Evolutionary conservation across 2,888 invertebrate genomes (phyloP), one percentile per base, ranked within the genome.

Genomic region (Pelosia muscerda): DNA sequence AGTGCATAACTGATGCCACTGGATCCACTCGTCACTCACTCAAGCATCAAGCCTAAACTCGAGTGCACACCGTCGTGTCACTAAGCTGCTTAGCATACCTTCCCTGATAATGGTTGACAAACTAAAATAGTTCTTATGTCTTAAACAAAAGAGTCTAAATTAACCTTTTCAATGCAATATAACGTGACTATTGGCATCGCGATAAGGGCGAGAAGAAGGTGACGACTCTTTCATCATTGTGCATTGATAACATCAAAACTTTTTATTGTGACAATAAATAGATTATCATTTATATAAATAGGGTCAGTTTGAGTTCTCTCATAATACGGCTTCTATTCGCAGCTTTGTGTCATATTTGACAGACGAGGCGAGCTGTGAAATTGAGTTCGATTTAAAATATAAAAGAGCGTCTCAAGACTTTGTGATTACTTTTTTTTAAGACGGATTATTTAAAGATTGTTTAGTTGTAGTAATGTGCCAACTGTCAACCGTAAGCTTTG

Each of bases 191-290:
- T 93, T 93, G 90, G 90, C 93, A 92, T 93, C 92, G 83, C 85
- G 92, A 92, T 92, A 92, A 92, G 86, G 86, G 83, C 84, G 84
- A 85, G 86, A 87, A 79, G 86, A 88, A 90, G 92, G 93, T 94
- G 93, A 94, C 93, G 88, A 93, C 93, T 94, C 94, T 92, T 92
- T 94, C 93, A 91, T 90, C 92, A 91, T 83, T 80, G 83, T 82
- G 81, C 86, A 83, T 89, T 88, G 94, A 95, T 94, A 94, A 93
- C 90, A 94, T 94, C 94, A 90, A 91, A 90, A 91, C 87, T 92
- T 94, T 93, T 94, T 92, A 92, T 92, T 91, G 88, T 92, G 88
- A 93, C 94, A 94, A 94, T 94, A 95, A 94, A 94, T 94, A 94
- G 93, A 94, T 94, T 94, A 93, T 85, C 87, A 92, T 91, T 91